Base-by-base conservation (phyloP, 2,113 vertebrate genomes). In the Rhynchomys soricoides region DNA sequence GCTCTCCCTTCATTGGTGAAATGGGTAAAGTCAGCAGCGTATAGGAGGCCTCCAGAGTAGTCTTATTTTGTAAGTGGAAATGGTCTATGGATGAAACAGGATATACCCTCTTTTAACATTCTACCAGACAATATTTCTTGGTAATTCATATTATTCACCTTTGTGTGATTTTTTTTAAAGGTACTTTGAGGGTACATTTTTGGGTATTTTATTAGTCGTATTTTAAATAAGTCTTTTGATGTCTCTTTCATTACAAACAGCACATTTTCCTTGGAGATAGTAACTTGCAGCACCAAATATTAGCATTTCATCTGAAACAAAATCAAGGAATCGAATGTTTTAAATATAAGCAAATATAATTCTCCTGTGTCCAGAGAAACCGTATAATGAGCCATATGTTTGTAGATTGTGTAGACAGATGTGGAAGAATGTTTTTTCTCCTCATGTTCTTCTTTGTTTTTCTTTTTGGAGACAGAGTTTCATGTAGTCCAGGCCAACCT, bases 251-350 rank as follows among this genome's bases (percentile, higher is more conserved):
- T 96, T 95, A 90, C 93, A 96, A 98, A 93, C 90, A 97, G 75
- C 45, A 90, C 52, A 26, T 96, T 95, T 95, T 64, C 95, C 92
- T 92, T 48, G 81, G 94, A 96, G 96, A 95, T 93, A 96, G 93
- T 91, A 93, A 96, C 85, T 97, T 95, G 85, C 81, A 92, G 48
- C 71, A 89, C 91, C 81, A 96, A 90, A 95, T 97, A 96, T 96
- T 96, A 97, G 85, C 92, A 96, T 97, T 97, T 97, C 37, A 93
- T 92, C 96, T 95, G 96, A 97, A 97, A 97, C 48, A 93, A 95
- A 96, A 96, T 94, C 77, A 93, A 89, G 82, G 50, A 19, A 31
- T 95, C 95, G 95, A 96, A 96, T 97, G 71, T 96, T 97, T 97
- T 95, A 96, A 96, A 96, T 97, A 91, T 37, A 97, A 98, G 94